phyloP scores from a whole-genome alignment of 2,113 vertebrate species.

The Centropus unirufus region DNA sequence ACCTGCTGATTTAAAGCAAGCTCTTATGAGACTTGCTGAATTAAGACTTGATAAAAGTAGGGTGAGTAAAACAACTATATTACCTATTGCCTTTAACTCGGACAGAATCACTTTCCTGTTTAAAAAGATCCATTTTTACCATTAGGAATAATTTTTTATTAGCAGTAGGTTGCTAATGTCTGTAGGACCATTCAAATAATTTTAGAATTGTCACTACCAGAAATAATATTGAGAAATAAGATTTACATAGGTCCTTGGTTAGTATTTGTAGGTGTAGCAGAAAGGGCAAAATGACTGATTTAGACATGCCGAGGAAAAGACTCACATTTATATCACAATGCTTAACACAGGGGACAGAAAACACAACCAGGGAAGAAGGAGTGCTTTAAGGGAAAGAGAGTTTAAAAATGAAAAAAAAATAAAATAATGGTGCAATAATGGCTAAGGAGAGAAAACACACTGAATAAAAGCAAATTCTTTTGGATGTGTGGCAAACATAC shows the following conservation, averaged over 20 bases:
- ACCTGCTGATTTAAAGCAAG: not conserved
- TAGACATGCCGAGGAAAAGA: not conserved
- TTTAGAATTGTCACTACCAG: not conserved
- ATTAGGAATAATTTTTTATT: not conserved
- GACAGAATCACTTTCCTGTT: not conserved
- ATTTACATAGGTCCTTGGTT: slow-evolving; percentile 3
- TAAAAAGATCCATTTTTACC: not conserved
- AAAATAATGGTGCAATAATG: not conserved
- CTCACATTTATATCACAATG: not conserved
- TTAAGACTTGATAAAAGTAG: not conserved
- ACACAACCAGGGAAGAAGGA: not conserved
- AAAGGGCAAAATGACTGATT: slow-evolving; percentile 11
- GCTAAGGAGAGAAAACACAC: not conserved
- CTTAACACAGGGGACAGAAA: not conserved
- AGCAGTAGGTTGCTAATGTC: not conserved
- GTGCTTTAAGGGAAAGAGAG: not conserved
- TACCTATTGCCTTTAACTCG: not conserved
- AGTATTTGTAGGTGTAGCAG: not conserved
- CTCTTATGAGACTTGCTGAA: not conserved
- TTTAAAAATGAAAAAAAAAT: not conserved
- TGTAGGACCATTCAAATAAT: not conserved
- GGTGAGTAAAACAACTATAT: not conserved
- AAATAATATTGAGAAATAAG: not conserved
- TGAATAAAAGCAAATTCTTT: not conserved
- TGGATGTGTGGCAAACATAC: not conserved